phyloP scores from a whole-genome alignment of 1,140 invertebrate genomes.

The Drosophila funebris region DNA sequence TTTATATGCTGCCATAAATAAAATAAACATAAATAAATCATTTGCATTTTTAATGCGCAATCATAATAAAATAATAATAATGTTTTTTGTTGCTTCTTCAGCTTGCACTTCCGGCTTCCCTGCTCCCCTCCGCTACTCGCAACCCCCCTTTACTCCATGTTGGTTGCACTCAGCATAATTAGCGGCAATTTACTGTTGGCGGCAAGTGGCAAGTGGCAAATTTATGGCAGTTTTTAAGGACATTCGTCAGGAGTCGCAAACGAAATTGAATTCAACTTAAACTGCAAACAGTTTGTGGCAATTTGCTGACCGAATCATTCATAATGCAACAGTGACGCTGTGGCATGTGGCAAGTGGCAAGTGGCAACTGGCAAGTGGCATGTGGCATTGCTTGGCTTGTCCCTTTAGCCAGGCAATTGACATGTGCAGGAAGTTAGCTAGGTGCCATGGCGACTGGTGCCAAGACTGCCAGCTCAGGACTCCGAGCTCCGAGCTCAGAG shows the following conservation, averaged over 20 bases:
- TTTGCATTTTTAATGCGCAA: constrained; percentile 30
- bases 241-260: constrained; percentile 49
- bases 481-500: not conserved
- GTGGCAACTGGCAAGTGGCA: constrained; percentile 36
- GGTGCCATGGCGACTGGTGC: constrained; percentile 26
- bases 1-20: constrained; percentile 24
- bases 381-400: constrained; percentile 38
- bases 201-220: constrained; percentile 26
- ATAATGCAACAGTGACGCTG: constrained; percentile 70
- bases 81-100: not conserved
- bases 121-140: not conserved
- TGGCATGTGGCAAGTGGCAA: constrained; percentile 37
- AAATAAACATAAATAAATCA: constrained; percentile 25
- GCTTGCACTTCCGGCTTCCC: not conserved
- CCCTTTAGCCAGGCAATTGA: constrained; percentile 61
- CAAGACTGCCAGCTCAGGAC: no score
- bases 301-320: constrained; percentile 70
- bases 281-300: constrained; percentile 59
- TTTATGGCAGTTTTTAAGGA: constrained; percentile 63
- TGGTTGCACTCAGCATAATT: constrained; percentile 65
- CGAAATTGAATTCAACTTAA: constrained; percentile 74
- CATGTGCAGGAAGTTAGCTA: constrained; percentile 37
- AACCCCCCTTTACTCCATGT: constrained; percentile 3
- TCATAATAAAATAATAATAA: constrained; percentile 14
- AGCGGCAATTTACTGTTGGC: constrained; percentile 44